phyloP scores from a whole-genome alignment of 2,888 invertebrate species.

The Euphydryas editha region DNA sequence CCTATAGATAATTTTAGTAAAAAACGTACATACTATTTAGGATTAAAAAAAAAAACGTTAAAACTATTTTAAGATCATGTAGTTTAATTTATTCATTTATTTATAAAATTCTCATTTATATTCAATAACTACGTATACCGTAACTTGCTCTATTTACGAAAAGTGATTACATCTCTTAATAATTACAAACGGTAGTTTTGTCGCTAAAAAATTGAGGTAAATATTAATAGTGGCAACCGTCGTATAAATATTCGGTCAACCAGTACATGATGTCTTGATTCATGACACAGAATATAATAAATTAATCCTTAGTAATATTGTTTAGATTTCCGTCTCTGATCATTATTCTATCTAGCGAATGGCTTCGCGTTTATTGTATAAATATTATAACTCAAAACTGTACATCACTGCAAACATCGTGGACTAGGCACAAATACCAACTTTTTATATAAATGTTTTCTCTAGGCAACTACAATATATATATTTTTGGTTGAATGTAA shows the following conservation, averaged over 20 bases:
- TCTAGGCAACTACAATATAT: no score
- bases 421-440: no score
- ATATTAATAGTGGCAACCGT: not conserved
- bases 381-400: no score
- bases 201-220: slow-evolving; percentile 3
- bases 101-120: not conserved
- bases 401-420: no score
- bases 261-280: not conserved
- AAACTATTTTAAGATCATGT: slow-evolving; percentile 1
- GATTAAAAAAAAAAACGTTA: no score
- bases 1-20: not conserved
- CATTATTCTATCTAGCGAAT: no score
- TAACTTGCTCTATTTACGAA: not conserved
- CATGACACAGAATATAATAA: no score
- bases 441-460: no score
- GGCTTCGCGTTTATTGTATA: no score
- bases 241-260: slow-evolving; percentile 1
- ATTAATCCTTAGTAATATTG: no score
- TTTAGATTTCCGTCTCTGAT: no score
- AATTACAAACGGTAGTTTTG: slow-evolving; percentile 6
- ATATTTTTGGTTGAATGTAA: no score
- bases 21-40: not conserved
- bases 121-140: not conserved
- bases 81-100: not conserved
- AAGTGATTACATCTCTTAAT: not conserved